Evolutionary conservation across 2,113 vertebrate genomes (phyloP).

Genomic region (Varanus komodoensis): DNA sequence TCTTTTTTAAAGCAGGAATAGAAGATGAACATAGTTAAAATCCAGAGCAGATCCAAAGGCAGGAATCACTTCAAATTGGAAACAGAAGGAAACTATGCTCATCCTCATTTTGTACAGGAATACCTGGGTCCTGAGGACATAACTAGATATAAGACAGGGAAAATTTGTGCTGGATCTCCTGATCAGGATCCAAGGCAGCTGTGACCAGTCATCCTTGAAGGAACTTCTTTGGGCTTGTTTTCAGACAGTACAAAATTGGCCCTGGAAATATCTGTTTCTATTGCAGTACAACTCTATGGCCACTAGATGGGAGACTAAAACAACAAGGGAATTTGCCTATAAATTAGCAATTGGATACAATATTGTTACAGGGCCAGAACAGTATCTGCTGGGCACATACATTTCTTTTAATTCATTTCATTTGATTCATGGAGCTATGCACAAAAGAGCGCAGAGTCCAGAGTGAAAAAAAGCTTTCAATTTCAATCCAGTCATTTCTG

Average conservation of each 20-base stretch:
- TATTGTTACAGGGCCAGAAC: not conserved
- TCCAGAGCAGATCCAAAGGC: not conserved
- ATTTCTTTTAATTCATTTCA: not conserved
- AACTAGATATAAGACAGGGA: not conserved
- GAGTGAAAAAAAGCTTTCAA: not conserved
- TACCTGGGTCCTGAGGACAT: not conserved
- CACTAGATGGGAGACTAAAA: slow-evolving; percentile 66
- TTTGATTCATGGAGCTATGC: not conserved
- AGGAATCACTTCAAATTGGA: not conserved
- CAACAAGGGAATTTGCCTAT: not conserved
- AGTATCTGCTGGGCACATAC: not conserved
- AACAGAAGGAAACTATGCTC: no score
- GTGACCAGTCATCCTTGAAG: not conserved
- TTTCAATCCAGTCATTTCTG: not conserved
- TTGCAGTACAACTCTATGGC: not conserved
- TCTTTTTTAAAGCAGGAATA: not conserved
- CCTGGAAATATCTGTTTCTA: not conserved
- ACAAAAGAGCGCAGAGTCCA: not conserved
- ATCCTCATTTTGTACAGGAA: no score
- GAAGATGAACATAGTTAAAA: not conserved
- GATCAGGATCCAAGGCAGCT: not conserved
- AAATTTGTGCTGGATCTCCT: not conserved
- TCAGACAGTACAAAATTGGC: not conserved
- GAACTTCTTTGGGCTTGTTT: not conserved
- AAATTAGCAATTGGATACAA: not conserved